Base-by-base conservation (phyloP, 2,888 invertebrate genomes). In the Apodemia duryi region DNA sequence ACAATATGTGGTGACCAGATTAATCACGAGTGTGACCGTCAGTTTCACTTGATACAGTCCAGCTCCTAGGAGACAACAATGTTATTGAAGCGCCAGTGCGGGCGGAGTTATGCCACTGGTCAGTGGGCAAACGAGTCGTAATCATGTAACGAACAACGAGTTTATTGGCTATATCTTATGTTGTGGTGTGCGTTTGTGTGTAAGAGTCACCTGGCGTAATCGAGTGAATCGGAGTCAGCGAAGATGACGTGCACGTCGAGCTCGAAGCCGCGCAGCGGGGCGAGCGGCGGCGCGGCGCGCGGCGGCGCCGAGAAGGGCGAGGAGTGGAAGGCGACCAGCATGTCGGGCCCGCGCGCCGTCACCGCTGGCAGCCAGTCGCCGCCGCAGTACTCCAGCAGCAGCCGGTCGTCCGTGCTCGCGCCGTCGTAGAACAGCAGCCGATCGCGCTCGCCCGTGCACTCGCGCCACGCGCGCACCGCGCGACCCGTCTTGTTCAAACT, bases 381-480 rank as follows among this genome's bases (percentile, higher is more conserved):
- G 13, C 97, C 97, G 83, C 98, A 98, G 87, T 97, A 97, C 82
- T 96, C 95, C 70, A 97, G 94, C 75, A 97, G 92, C 64, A 97
- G 95, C 7, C 96, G 95, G 86, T 97, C 96, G 80, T 97, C 96
- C 13, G 95, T 95, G 51, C 95, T 94, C 63, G 95, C 94, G 66
- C 97, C 97, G 83, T 98, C 97, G 83, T 96, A 96, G 83, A 98
- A 96, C 73, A 97, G 95, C 67, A 98, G 92, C 72, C 96, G 95
- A 85, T 97, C 97, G 63, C 96, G 93, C 79, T 96, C 95, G 2
- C 95, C 94, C 0, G 96, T 95, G 81, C 97, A 97, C 78, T 96
- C 96, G 70, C 95, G 92, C 97, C 97, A 97, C 65, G 96, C 96
- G 68, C 95, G 94, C 75, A 97, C 93, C 46, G 94, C 95, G 41